These are phyloP conservation scores for Congeria kusceri DNA, from an alignment of 2,888 invertebrate genomes.

Conservation along the genomic window DNA sequence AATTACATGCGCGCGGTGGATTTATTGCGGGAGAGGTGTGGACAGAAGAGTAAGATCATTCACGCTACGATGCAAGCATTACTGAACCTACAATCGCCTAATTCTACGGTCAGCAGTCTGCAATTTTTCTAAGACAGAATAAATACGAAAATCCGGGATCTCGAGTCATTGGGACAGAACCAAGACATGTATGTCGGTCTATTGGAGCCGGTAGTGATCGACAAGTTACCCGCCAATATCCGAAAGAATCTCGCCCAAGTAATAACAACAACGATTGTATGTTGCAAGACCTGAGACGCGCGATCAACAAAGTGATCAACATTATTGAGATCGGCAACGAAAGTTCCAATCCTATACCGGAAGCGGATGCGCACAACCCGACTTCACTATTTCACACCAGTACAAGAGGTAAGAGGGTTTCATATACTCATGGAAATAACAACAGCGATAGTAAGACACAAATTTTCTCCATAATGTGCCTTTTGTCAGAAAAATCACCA, in stretches of 20 bases:
- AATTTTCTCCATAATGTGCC: too few relatives aligned
- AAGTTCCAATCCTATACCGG: too few relatives aligned
- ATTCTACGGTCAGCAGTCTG: constrained; percentile 4
- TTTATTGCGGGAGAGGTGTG: constrained; percentile 11
- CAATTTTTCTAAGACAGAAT: constrained; percentile 16
- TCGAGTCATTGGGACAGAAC: constrained; percentile 12
- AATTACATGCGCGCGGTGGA: constrained; percentile 26
- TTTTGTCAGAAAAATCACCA: too few relatives aligned
- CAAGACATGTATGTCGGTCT: constrained; percentile 25
- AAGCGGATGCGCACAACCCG: too few relatives aligned
- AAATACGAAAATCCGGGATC: constrained; percentile 13
- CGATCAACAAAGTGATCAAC: too few relatives aligned
- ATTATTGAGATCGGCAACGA: too few relatives aligned
- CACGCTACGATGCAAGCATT: constrained; percentile 26
- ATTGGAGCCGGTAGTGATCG: constrained; percentile 15
- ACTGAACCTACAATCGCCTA: constrained; percentile 13
- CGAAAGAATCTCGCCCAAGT: constrained; percentile 12
- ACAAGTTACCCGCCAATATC: constrained; percentile 7
- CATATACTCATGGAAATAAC: too few relatives aligned
- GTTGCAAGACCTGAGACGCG: too few relatives aligned
- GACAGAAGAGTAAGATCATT: constrained; percentile 23
- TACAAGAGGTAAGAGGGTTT: too few relatives aligned
- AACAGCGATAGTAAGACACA: too few relatives aligned
- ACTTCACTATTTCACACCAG: too few relatives aligned
- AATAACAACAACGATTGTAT: constrained; percentile 9